These are phyloP conservation scores for Isotomurus palustris DNA, from an alignment of 2,888 invertebrate species.

Conservation along the genomic window DNA sequence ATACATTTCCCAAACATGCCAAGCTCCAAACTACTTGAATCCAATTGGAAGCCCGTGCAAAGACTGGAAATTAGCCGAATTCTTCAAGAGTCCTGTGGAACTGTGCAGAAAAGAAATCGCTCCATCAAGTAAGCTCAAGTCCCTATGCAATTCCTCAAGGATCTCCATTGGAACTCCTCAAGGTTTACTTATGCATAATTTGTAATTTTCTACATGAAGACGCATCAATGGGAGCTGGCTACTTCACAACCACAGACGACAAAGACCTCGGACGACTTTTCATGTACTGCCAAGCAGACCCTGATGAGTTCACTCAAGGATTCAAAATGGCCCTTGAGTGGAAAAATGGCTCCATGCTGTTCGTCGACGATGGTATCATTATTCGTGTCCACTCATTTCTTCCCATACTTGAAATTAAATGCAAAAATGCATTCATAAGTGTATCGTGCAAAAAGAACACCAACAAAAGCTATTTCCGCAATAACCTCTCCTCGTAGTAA, in stretches of 20 bases:
- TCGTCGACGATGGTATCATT: slow-evolving; percentile 36
- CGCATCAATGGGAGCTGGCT: slow-evolving; percentile 28
- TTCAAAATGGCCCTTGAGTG: slow-evolving; percentile 40
- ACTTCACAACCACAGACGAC: slow-evolving; percentile 30
- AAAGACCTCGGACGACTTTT: slow-evolving; percentile 23
- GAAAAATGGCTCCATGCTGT: slow-evolving; percentile 36
- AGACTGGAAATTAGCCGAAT: slow-evolving; percentile 38
- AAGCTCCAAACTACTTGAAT: slow-evolving; percentile 23
- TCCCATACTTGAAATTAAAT: not conserved
- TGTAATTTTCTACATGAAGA: slow-evolving; percentile 4
- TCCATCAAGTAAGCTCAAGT: slow-evolving; percentile 21
- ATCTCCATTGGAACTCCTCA: no score
- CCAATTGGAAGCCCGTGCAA: slow-evolving; percentile 20
- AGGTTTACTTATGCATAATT: no score
- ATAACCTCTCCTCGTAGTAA: no score
- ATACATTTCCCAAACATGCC: slow-evolving; percentile 32
- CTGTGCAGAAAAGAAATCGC: slow-evolving; percentile 40
- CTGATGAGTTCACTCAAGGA: slow-evolving; percentile 36
- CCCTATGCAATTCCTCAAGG: no score
- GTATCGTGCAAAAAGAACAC: no score
- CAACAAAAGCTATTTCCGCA: no score
- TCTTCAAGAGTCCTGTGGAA: slow-evolving; percentile 34
- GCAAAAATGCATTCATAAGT: not conserved
- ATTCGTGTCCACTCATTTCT: not conserved
- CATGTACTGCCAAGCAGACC: slow-evolving; percentile 40